Conservation (phyloP, 1,140 invertebrate genomes). For the Battus philenor region DNA sequence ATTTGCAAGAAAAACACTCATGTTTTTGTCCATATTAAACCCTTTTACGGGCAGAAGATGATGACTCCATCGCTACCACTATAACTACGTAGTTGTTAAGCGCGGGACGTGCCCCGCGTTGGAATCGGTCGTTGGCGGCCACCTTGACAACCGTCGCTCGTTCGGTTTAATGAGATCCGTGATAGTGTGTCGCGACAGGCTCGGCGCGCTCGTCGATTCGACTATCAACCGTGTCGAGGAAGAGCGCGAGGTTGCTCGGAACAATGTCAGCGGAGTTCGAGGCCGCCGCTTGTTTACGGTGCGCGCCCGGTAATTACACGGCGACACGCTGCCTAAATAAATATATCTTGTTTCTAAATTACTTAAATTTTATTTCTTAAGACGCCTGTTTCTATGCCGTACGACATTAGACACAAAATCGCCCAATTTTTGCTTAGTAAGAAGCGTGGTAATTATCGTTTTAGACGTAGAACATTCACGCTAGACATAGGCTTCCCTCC, state of each 20-base stretch:
- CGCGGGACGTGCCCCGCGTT: background rate
- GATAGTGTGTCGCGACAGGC: background rate
- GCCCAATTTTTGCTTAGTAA: too few species aligned
- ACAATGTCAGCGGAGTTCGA: conserved; percentile 6
- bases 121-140: background rate
- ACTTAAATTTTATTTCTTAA: too few species aligned
- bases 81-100: background rate
- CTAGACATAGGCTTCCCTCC: too few species aligned
- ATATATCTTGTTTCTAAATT: too few species aligned
- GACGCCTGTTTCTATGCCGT: too few species aligned
- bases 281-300: background rate
- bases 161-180: background rate
- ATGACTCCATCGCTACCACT: background rate
- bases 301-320: background rate
- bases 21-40: too few species aligned
- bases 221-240: conserved; percentile 2
- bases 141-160: background rate
- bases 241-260: background rate
- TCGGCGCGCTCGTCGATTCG: background rate
- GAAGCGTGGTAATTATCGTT: too few species aligned
- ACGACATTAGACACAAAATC: too few species aligned
- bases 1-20: too few species aligned
- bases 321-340: too few species aligned
- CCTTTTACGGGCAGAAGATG: too few species aligned
- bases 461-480: too few species aligned